These are phyloP conservation scores for fruit fly (Drosophila melanogaster) DNA, from an alignment of 1,140 invertebrate species.

Conservation along the genomic window DNA sequence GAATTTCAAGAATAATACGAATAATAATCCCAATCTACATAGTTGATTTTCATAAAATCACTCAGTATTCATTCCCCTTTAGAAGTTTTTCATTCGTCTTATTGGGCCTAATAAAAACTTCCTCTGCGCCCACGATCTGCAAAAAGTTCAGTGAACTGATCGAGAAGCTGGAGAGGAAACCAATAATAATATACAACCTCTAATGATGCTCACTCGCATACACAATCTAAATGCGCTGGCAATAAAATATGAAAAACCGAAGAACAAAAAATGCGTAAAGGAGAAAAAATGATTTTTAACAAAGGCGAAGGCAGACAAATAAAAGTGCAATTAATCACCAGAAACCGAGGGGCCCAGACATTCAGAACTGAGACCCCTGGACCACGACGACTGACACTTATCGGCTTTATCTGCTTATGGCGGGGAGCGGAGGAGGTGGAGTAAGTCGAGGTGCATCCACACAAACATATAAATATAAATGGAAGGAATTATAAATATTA, in stretches of 20 bases:
- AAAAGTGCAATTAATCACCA: constrained; percentile 81
- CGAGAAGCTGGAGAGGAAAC: constrained; percentile 28
- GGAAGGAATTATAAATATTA: constrained; percentile 70
- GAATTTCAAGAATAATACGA: neutral
- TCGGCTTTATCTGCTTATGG: constrained; percentile 72
- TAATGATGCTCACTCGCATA: constrained; percentile 60
- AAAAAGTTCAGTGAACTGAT: constrained; percentile 68
- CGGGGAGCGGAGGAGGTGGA: constrained; percentile 16
- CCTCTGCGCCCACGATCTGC: constrained; percentile 45
- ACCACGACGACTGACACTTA: constrained; percentile 66
- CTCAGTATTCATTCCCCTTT: neutral
- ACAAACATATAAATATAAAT: constrained; percentile 60
- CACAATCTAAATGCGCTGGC: constrained; percentile 57
- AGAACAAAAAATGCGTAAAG: constrained; percentile 40
- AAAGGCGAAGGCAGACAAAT: constrained; percentile 68
- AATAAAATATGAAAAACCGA: constrained; percentile 69
- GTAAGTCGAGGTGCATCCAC: constrained; percentile 37
- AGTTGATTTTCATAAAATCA: no score
- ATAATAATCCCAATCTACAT: no score
- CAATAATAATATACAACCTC: constrained; percentile 64
- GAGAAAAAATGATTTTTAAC: constrained; percentile 53
- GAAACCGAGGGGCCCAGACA: constrained; percentile 51
- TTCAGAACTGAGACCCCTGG: constrained; percentile 16
- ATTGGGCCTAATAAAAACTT: constrained; percentile 38
- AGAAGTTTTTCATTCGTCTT: constrained; percentile 18